These are phyloP conservation scores for Drosophila atripex DNA, from an alignment of 2,888 invertebrate genomes.

Conservation along the genomic window DNA sequence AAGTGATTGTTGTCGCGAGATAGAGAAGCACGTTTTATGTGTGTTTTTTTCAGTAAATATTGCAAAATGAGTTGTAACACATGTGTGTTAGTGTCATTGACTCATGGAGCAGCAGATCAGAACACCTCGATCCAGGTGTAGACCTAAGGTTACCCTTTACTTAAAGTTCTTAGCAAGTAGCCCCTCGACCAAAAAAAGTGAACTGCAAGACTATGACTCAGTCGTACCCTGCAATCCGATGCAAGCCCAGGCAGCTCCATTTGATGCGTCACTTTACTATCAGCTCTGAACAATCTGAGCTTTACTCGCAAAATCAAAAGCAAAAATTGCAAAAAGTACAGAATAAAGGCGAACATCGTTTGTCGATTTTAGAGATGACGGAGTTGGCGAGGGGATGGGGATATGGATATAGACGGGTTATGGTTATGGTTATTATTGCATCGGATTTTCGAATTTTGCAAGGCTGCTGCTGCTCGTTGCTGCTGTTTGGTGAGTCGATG, in stretches of 20 bases:
- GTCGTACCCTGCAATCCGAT: constrained; percentile 4
- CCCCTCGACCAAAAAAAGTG: neutral
- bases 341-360: constrained; percentile 51
- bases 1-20: constrained; percentile 65
- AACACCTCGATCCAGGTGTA: constrained; percentile 12
- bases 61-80: constrained; percentile 67
- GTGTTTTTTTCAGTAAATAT: constrained; percentile 41
- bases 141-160: constrained; percentile 4
- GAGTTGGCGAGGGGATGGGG: constrained; percentile 17
- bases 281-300: constrained; percentile 60
- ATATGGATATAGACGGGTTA: constrained; percentile 28
- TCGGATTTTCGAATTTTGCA: constrained; percentile 66
- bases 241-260: constrained; percentile 44
- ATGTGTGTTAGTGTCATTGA: constrained; percentile 54
- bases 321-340: constrained; percentile 22
- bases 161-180: no score
- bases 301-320: constrained; percentile 6
- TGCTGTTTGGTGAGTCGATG: constrained; percentile 36
- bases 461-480: constrained; percentile 39
- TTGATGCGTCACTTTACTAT: constrained; percentile 76
- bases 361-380: constrained; percentile 60
- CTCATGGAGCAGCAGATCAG: constrained; percentile 42
- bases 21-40: constrained; percentile 58
- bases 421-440: constrained; percentile 57
- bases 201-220: neutral